These are phyloP conservation scores for Denticeps clupeoides DNA, from an alignment of 2,797 vertebrate species.

Conservation along the genomic window DNA sequence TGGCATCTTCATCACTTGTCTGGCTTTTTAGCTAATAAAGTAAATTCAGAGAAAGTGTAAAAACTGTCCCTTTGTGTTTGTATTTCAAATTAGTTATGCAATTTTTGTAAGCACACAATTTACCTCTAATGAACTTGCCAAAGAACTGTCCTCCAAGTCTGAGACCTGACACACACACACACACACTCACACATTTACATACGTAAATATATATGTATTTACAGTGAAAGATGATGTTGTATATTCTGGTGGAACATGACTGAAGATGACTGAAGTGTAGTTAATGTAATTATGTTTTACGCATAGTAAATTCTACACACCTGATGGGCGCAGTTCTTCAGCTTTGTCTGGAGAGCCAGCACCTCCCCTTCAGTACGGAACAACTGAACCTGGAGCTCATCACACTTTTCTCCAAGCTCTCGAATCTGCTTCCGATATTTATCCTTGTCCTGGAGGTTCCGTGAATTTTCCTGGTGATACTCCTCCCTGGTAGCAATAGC, in stretches of 20 bases:
- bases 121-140: conserved; percentile 61
- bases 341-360: conserved; percentile 59
- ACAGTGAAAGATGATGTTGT: too few relatives aligned
- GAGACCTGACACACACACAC: conserved; percentile 5
- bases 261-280: neutral
- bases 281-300: too few relatives aligned
- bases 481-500: conserved; percentile 50
- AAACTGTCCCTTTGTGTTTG: neutral
- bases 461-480: conserved; percentile 63
- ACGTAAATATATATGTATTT: too few relatives aligned
- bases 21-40: conserved; percentile 31
- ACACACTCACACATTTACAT: too few relatives aligned
- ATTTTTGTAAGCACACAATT: too few relatives aligned
- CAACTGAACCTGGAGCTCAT: conserved; percentile 74
- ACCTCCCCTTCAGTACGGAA: conserved; percentile 70
- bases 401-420: conserved; percentile 65
- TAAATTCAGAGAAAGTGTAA: neutral
- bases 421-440: conserved; percentile 69
- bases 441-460: conserved; percentile 73
- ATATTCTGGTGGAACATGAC: too few relatives aligned
- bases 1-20: conserved; percentile 34
- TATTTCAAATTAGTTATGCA: neutral
- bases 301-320: conserved; percentile 31
- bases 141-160: conserved; percentile 62
- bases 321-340: conserved; percentile 44